Base-by-base conservation (phyloP, 1,140 invertebrate genomes). In the Tribolium madens region DNA sequence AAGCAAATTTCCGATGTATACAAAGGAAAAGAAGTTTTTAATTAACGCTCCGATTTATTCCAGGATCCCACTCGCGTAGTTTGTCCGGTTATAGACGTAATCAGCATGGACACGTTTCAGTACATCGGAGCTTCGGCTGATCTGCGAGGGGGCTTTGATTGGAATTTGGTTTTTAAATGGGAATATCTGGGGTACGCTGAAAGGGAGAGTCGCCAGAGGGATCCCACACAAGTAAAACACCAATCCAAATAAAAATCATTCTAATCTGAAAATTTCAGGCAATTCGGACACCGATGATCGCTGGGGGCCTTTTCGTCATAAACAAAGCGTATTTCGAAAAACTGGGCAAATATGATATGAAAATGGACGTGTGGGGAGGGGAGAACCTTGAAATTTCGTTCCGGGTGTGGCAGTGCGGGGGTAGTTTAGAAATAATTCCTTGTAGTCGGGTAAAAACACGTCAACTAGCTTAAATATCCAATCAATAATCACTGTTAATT, bases 41-140 rank as follows among this genome's bases (percentile, higher is more conserved):
- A 60, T 75, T 13, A 76, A 14, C 46, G 36, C 36, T 9, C 36
- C n/a, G 33, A 33, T 86, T 84, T 78, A 86, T 85, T 87, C 21
- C 86, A 95, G 89, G 94, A 98, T 85, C 92, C 93, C 12, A 93
- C 92, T 0, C 92, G 96, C 42, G 96, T 98, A 1, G 96, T 97
- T 3, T 97, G 96, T 81, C 96, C 96, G 0, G 95, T 99, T 6
- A 99, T 99, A 81, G 97, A 99, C 86, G 97, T 98, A 6, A 98
- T 99, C 78, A 97, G 96, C 86, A 98, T 98, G 93, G 96, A 98
- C 84, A 96, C 94, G n/a, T 98, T 99, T 84, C 94, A 97, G 87
- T 99, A 98, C 86, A 97, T 98, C 73, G 96, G 94, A 4, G 96
- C 95, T 9, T 97, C 94, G 21, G 93, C 96, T 3, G 94, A 97